Percentiles rank a stretch among this genome's conserved stretches.
Conservation (phyloP, 2,888 invertebrate species). For the Drosophila bunnanda region DNA sequence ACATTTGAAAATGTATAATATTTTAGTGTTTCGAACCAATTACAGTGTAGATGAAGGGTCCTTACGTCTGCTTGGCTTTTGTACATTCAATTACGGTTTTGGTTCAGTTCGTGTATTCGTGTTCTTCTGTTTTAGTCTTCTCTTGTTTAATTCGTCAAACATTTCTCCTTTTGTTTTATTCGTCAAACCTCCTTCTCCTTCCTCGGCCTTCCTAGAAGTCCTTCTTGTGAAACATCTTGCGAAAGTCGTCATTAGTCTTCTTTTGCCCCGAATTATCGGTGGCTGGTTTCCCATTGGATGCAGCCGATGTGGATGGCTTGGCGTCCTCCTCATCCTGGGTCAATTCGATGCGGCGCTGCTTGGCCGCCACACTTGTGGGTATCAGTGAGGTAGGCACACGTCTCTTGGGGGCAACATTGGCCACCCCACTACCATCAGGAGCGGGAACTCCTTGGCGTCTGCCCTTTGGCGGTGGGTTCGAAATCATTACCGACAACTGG, state of each 20-base stretch:
- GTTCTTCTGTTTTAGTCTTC: background rate
- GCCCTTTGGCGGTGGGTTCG: slow-evolving; percentile 85
- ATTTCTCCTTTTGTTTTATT: no score
- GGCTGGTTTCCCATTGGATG: no score
- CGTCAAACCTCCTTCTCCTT: no score
- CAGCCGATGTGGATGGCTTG: background rate
- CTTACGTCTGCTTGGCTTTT: slow-evolving; percentile 9
- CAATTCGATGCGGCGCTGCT: slow-evolving; percentile 12
- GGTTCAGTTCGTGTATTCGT: background rate
- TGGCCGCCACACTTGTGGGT: slow-evolving; percentile 57
- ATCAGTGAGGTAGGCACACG: slow-evolving; percentile 59
- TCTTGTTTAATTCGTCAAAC: background rate
- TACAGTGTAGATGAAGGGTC: background rate
- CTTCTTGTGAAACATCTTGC: slow-evolving; percentile 12
- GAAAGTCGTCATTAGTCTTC: slow-evolving; percentile 40
- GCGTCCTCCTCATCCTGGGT: background rate
- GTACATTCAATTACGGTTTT: slow-evolving; percentile 5
- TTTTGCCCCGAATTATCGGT: no score
- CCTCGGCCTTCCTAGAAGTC: no score
- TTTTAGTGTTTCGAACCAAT: background rate
- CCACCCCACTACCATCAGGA: slow-evolving; percentile 50
- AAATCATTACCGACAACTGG: slow-evolving; percentile 86
- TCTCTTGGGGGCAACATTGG: slow-evolving; percentile 58
- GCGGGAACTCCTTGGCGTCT: background rate
- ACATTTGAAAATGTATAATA: slow-evolving; percentile 1